These are phyloP conservation scores for Drosophila lacertosa DNA, from an alignment of 1,140 invertebrate species.

Conservation along the genomic window DNA sequence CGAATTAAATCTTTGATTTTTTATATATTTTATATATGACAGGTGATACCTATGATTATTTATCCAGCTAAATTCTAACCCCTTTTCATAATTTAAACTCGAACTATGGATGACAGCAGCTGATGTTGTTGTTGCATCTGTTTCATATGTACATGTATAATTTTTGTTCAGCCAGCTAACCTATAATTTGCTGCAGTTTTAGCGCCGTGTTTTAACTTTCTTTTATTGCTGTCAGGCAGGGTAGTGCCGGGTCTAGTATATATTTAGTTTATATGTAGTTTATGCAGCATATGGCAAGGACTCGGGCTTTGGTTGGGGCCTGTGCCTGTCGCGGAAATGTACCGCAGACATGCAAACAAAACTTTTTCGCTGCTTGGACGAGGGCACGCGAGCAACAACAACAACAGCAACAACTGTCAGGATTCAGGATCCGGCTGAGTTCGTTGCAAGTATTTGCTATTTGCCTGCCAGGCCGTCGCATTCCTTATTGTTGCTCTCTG, in stretches of 20 bases:
- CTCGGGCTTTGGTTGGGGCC: conserved; percentile 13
- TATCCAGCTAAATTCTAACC: neutral
- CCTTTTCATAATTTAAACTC: neutral
- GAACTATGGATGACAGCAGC: conserved; percentile 1
- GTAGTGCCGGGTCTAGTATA: conserved; percentile 21
- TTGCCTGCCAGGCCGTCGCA: conserved; percentile 27
- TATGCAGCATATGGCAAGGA: conserved; percentile 19
- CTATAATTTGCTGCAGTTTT: conserved; percentile 76
- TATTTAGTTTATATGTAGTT: conserved; percentile 1
- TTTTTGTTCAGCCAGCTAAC: conserved; percentile 55
- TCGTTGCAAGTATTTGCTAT: conserved; percentile 33
- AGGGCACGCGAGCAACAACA: conserved; percentile 54
- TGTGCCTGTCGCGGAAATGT: conserved; percentile 81
- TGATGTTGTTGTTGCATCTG: neutral
- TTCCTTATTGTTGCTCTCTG: neutral
- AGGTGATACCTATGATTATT: neutral
- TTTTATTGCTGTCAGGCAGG: conserved; percentile 65
- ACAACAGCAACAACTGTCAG: conserved; percentile 18
- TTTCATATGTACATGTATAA: conserved; percentile 27
- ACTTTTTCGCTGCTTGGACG: conserved; percentile 62
- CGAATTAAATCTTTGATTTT: no score
- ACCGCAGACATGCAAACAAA: conserved; percentile 81
- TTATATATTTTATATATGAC: no score
- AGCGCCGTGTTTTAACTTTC: conserved; percentile 54
- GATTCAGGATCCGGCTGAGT: conserved; percentile 20